These are phyloP conservation scores for Scarus forsteni DNA, from an alignment of 2,797 vertebrate species.

Conservation along the genomic window DNA sequence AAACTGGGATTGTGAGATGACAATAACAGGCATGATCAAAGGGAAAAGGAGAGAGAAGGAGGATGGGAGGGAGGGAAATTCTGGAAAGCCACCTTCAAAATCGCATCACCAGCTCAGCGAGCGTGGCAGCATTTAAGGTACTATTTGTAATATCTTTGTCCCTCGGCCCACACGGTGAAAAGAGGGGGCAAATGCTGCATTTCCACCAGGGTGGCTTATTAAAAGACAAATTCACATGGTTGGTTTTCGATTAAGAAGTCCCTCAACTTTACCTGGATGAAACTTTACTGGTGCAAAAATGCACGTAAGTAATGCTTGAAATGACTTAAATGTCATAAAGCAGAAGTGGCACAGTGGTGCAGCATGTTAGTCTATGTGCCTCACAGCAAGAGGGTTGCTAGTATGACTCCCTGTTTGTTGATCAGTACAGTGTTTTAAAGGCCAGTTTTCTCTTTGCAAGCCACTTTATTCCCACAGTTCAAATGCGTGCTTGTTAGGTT, in stretches of 20 bases:
- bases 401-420: too few species aligned
- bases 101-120: conserved; percentile 69
- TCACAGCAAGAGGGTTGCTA: too few species aligned
- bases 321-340: conserved; percentile 13
- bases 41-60: conserved; percentile 16
- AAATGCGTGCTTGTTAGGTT: too few species aligned
- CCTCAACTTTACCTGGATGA: conserved; percentile 19
- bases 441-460: too few species aligned
- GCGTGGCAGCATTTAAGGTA: conserved; percentile 70
- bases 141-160: conserved; percentile 69
- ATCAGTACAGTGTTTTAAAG: too few species aligned
- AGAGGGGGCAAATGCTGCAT: conserved; percentile 39
- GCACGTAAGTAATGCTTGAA: conserved; percentile 13
- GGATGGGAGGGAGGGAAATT: conserved; percentile 31
- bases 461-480: too few species aligned
- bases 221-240: conserved; percentile 29
- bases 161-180: conserved; percentile 48
- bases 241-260: conserved; percentile 47
- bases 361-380: too few species aligned
- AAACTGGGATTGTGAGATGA: conserved; percentile 66
- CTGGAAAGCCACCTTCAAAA: conserved; percentile 67
- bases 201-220: conserved; percentile 39
- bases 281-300: conserved; percentile 13
- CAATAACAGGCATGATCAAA: conserved; percentile 74
- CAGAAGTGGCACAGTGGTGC: background rate